Conservation (phyloP, 2,888 invertebrate genomes). For the Dendrolimus pini region DNA sequence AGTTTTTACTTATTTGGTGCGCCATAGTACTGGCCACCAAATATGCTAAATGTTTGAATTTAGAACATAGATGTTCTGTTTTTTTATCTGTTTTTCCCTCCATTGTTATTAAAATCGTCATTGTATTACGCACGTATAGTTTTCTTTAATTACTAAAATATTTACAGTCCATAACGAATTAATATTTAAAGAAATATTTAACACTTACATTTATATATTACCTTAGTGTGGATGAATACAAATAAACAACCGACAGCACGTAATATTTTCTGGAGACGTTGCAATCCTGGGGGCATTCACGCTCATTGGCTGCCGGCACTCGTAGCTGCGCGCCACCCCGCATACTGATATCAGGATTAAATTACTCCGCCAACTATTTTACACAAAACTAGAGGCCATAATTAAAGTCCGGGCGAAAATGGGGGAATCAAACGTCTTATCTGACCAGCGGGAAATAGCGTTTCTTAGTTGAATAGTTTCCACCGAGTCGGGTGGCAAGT, state of each 20-base stretch:
- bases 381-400: slow-evolving; percentile 74
- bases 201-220: no score
- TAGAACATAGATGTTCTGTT: no score
- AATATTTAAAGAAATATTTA: no score
- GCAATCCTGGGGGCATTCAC: slow-evolving; percentile 21
- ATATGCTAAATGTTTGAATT: no score
- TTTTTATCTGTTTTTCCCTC: no score
- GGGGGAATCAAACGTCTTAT: slow-evolving; percentile 75
- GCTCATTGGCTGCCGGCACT: slow-evolving; percentile 45
- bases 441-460: slow-evolving; percentile 72
- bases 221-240: slow-evolving; percentile 7
- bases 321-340: slow-evolving; percentile 53
- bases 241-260: slow-evolving; percentile 30
- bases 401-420: slow-evolving; percentile 72
- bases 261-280: slow-evolving; percentile 33
- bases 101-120: no score
- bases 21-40: no score
- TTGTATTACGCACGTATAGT: no score
- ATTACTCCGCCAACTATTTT: slow-evolving; percentile 74
- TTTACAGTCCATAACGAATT: no score
- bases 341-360: slow-evolving; percentile 70
- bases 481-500: slow-evolving; percentile 57
- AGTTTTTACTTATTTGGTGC: no score
- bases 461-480: slow-evolving; percentile 72
- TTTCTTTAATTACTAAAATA: no score